These are phyloP conservation scores for Chitala chitala DNA, from an alignment of 2,113 vertebrate species.

Conservation along the genomic window DNA sequence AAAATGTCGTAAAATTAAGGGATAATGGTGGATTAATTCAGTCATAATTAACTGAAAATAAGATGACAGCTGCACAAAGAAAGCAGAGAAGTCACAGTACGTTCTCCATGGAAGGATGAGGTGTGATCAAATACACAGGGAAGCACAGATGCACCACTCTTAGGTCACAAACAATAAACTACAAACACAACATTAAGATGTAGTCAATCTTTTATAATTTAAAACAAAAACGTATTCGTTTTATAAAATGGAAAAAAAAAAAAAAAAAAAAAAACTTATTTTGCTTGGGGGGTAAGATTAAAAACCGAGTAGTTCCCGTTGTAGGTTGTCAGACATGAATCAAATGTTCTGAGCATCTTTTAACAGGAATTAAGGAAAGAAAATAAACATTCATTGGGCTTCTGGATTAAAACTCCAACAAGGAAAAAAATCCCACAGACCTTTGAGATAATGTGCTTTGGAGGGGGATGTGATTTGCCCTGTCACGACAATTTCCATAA, in stretches of 20 bases:
- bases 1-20: no score
- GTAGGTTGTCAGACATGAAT: neutral
- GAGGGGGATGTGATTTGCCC: slow-evolving; percentile 23
- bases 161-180: no score
- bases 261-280: neutral
- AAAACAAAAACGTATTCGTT: neutral
- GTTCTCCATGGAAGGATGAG: neutral
- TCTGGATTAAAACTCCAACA: slow-evolving; percentile 7
- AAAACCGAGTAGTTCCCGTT: neutral
- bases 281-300: neutral
- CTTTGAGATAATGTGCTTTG: neutral
- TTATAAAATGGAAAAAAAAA: neutral
- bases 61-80: neutral
- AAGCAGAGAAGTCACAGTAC: neutral
- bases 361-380: slow-evolving; percentile 2
- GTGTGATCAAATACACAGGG: no score
- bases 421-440: slow-evolving; percentile 4
- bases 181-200: no score
- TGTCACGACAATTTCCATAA: slow-evolving; percentile 35
- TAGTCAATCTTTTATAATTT: no score
- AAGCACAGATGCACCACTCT: neutral
- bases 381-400: slow-evolving; percentile 5
- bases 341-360: slow-evolving; percentile 1
- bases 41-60: no score
- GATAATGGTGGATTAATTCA: no score